Percentiles rank a stretch among this genome's conserved stretches.
These are phyloP conservation scores for Stramonita haemastoma DNA, from an alignment of 2,888 invertebrate genomes.

Conservation along the genomic window DNA sequence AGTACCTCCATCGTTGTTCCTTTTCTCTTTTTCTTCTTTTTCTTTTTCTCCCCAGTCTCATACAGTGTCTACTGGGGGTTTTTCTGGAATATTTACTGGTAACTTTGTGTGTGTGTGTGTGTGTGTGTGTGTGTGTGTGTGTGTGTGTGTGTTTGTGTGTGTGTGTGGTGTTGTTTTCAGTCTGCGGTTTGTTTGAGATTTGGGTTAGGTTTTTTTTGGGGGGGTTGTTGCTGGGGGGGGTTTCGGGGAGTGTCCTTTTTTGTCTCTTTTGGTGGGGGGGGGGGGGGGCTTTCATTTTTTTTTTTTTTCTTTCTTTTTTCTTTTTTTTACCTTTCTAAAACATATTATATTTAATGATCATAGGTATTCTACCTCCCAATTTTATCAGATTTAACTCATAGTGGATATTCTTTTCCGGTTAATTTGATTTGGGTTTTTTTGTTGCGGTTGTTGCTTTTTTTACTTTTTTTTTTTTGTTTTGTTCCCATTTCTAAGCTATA, in stretches of 20 bases:
- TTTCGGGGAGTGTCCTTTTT: not conserved
- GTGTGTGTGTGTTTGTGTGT: constrained; percentile 24
- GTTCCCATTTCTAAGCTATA: no score
- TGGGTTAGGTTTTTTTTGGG: not conserved
- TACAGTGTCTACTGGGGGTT: not conserved
- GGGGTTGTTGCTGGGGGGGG: no score
- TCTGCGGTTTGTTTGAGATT: not conserved
- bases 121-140: constrained; percentile 12
- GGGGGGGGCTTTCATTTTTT: not conserved
- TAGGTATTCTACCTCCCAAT: no score
- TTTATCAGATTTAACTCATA: no score
- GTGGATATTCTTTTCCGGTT: no score
- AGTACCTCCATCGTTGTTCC: no score
- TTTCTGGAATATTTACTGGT: not conserved
- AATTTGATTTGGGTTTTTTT: no score
- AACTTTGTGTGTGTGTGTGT: constrained; percentile 1
- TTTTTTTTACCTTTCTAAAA: not conserved
- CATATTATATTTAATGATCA: no score
- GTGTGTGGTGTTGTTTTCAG: not conserved
- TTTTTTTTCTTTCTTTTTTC: not conserved
- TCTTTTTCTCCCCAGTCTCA: no score
- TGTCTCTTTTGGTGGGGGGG: not conserved
- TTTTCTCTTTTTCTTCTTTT: no score
- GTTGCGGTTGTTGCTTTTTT: no score
- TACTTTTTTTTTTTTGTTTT: no score